Evolutionary conservation across 2,113 vertebrate species (phyloP).

Genomic region (Podilymbus podiceps): DNA sequence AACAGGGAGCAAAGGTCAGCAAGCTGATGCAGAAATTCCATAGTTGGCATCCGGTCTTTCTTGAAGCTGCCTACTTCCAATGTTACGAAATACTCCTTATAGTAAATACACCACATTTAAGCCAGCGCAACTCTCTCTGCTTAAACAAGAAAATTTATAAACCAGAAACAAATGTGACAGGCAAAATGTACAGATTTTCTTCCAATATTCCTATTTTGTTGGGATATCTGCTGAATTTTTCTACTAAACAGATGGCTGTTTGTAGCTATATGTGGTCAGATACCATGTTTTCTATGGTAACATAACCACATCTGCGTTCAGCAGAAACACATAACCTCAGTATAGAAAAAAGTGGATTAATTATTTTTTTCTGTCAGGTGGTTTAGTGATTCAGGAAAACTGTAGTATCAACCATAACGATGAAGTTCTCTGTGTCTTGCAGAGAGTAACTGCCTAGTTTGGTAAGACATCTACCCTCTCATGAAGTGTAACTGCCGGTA

Average conservation of each 20-base stretch:
- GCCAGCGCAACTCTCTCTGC: background rate
- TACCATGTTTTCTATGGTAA: background rate
- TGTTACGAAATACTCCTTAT: background rate
- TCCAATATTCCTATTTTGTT: background rate
- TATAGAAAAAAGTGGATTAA: background rate
- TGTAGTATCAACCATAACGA: background rate
- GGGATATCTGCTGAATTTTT: background rate
- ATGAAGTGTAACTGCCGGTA: background rate
- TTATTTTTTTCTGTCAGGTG: background rate
- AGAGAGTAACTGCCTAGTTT: background rate
- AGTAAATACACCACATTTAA: background rate
- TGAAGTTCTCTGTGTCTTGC: background rate
- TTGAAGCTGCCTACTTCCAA: background rate
- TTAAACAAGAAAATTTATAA: background rate
- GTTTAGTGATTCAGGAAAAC: background rate
- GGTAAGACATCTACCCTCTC: background rate
- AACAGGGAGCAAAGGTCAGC: background rate
- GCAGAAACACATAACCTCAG: background rate
- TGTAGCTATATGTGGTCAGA: background rate
- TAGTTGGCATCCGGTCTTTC: background rate
- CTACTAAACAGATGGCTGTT: background rate
- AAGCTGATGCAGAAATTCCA: background rate
- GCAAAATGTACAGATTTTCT: background rate
- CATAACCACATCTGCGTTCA: background rate
- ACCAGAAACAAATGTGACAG: background rate